Percentiles rank a stretch among this genome's conserved stretches.
phyloP scores from a whole-genome alignment of 2,888 invertebrate genomes.

The Aproaerema taeniolella region DNA sequence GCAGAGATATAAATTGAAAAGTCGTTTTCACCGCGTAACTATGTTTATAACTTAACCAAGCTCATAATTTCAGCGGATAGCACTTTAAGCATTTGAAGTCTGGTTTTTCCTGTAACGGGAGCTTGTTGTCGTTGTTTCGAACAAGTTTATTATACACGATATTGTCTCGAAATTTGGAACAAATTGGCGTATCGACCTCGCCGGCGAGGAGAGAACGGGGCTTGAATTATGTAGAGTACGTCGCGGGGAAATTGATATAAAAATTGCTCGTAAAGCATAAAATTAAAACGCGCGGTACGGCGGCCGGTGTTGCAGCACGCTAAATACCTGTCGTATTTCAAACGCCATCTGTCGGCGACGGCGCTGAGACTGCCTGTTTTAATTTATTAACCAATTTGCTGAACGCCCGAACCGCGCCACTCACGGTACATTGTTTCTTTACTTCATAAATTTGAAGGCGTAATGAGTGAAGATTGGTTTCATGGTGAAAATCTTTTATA shows the following conservation, averaged over 20 bases:
- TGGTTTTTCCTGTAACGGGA: not conserved
- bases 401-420: conserved; percentile 59
- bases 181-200: conserved; percentile 49
- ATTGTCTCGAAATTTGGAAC: conserved; percentile 34
- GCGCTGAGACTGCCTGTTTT: conserved; percentile 70
- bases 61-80: conserved; percentile 4
- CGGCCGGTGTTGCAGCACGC: conserved; percentile 71
- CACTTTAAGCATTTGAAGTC: not conserved
- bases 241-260: conserved; percentile 67
- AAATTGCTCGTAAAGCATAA: conserved; percentile 73
- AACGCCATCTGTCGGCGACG: conserved; percentile 72
- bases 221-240: conserved; percentile 35
- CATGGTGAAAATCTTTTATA: conserved; percentile 20
- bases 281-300: conserved; percentile 68
- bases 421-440: conserved; percentile 66
- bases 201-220: conserved; percentile 1
- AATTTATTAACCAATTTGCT: conserved; percentile 76
- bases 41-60: not conserved
- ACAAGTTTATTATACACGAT: conserved; percentile 15
- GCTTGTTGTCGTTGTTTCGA: not conserved
- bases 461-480: conserved; percentile 56
- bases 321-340: conserved; percentile 77
- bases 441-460: conserved; percentile 67
- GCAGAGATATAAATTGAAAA: conserved; percentile 7
- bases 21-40: conserved; percentile 1